phyloP scores from a whole-genome alignment of 2,113 vertebrate species.

The Pachypanchax playfairii region DNA sequence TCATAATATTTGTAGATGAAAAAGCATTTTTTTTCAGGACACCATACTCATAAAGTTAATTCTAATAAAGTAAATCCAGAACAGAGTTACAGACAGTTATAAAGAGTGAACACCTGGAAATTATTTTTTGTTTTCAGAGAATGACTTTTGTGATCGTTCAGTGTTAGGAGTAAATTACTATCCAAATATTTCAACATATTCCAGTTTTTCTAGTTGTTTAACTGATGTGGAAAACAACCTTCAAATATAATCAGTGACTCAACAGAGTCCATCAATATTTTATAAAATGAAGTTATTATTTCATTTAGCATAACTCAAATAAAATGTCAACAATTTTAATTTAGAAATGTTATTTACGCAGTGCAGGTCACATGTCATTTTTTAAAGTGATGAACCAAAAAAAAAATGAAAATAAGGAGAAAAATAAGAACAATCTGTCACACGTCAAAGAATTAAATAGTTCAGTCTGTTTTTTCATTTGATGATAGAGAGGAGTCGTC shows the following conservation, averaged over 20 bases:
- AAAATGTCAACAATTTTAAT: not conserved
- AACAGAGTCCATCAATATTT: not conserved
- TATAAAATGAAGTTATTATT: not conserved
- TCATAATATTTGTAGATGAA: too few relatives aligned
- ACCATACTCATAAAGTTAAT: too few relatives aligned
- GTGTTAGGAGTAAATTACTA: too few relatives aligned
- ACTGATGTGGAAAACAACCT: not conserved
- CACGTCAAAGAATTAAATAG: constrained; percentile 57
- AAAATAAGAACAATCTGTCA: constrained; percentile 51
- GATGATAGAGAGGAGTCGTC: constrained; percentile 51
- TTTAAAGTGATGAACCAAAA: constrained; percentile 43
- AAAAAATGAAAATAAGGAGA: constrained; percentile 43
- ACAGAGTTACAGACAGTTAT: too few relatives aligned
- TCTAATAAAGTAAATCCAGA: too few relatives aligned
- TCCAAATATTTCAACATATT: not conserved
- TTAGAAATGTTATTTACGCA: constrained; percentile 27
- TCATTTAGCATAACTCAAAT: not conserved
- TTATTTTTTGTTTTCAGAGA: too few relatives aligned
- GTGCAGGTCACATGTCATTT: constrained; percentile 47
- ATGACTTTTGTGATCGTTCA: too few relatives aligned
- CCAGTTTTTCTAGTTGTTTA: not conserved
- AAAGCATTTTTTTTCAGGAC: too few relatives aligned
- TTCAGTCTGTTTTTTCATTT: constrained; percentile 63
- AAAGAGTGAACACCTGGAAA: too few relatives aligned
- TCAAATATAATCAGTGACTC: not conserved